phyloP scores from a whole-genome alignment of 2,888 invertebrate genomes.

The Axea sp. region DNA sequence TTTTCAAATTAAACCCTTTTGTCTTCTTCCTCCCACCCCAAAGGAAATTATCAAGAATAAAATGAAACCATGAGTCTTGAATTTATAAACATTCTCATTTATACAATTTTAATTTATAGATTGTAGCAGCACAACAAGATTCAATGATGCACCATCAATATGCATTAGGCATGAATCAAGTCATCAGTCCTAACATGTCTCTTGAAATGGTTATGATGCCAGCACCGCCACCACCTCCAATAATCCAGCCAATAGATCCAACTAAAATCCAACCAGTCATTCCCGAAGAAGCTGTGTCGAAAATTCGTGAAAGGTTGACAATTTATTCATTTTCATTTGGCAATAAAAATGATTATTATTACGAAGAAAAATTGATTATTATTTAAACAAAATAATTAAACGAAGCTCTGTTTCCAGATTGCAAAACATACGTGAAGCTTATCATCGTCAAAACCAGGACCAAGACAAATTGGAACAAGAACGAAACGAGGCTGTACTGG shows the following conservation, averaged over 20 bases:
- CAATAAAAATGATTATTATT: too few relatives aligned
- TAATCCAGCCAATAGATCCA: slow-evolving; percentile 76
- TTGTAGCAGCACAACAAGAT: slow-evolving; percentile 80
- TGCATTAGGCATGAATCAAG: slow-evolving; percentile 71
- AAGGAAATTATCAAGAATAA: too few relatives aligned
- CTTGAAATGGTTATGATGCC: slow-evolving; percentile 76
- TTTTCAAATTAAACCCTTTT: too few relatives aligned
- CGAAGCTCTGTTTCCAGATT: slow-evolving; percentile 81
- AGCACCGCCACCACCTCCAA: slow-evolving; percentile 76
- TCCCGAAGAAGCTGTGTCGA: slow-evolving; percentile 81
- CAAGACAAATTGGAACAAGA: slow-evolving; percentile 80
- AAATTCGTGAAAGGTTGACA: slow-evolving; percentile 80
- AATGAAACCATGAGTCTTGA: too few relatives aligned
- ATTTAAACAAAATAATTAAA: too few relatives aligned
- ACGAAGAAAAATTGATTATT: too few relatives aligned
- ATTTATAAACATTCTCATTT: slow-evolving; percentile 1
- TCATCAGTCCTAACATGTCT: slow-evolving; percentile 70
- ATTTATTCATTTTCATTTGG: too few relatives aligned
- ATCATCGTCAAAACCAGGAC: slow-evolving; percentile 81
- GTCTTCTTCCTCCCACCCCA: too few relatives aligned
- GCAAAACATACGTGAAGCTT: slow-evolving; percentile 82
- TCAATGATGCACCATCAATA: slow-evolving; percentile 79
- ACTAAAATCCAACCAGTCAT: slow-evolving; percentile 78
- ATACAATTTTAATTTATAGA: slow-evolving; percentile 67
- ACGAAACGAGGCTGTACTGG: slow-evolving; percentile 76